Evolutionary conservation across 2,113 vertebrate species (phyloP).

Genomic region (Xenopus laevis): DNA sequence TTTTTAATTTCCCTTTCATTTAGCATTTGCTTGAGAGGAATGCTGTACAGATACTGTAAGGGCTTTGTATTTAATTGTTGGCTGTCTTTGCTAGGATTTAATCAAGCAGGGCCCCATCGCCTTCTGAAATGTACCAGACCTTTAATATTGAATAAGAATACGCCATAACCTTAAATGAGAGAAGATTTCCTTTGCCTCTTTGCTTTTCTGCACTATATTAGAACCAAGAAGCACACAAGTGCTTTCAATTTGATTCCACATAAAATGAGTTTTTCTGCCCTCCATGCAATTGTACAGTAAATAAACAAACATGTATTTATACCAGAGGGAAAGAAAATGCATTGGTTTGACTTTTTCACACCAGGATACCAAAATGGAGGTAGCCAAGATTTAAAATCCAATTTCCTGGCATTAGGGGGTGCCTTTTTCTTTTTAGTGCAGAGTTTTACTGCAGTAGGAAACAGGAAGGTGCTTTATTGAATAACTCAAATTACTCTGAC

Average conservation of each 20-base stretch:
- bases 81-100: not conserved
- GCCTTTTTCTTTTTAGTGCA: slow-evolving; percentile 56
- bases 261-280: slow-evolving; percentile 16
- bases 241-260: slow-evolving; percentile 7
- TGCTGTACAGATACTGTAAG: too few species aligned
- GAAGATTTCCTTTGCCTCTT: not conserved
- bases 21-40: too few species aligned
- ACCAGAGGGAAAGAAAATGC: slow-evolving; percentile 14
- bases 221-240: not conserved
- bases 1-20: too few species aligned
- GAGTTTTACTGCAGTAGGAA: slow-evolving; percentile 62
- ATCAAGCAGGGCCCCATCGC: too few species aligned
- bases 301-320: slow-evolving; percentile 26
- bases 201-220: slow-evolving; percentile 1
- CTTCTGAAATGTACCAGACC: not conserved
- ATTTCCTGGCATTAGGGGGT: slow-evolving; percentile 63
- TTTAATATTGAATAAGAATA: not conserved
- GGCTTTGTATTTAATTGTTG: not conserved
- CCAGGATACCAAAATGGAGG: slow-evolving; percentile 24
- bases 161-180: too few species aligned
- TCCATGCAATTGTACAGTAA: slow-evolving; percentile 28
- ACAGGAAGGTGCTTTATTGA: slow-evolving; percentile 47
- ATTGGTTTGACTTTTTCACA: slow-evolving; percentile 21
- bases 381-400: slow-evolving; percentile 64
- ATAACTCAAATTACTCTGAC: slow-evolving; percentile 60